These are phyloP conservation scores for Torymus aiolomorphi DNA, from an alignment of 2,888 invertebrate species.

Conservation along the genomic window DNA sequence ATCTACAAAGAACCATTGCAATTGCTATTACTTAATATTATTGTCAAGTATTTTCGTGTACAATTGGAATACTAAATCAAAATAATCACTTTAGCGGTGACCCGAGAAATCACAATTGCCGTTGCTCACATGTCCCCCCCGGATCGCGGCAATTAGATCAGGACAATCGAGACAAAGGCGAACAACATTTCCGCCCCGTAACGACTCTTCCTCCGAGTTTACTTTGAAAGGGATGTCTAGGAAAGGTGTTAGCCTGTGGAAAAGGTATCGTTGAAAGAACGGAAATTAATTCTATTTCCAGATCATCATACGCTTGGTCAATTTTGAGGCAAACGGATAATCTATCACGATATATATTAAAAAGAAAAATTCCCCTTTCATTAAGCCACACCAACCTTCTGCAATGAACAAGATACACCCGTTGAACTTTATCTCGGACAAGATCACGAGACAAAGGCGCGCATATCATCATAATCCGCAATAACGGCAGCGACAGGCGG, in stretches of 20 bases:
- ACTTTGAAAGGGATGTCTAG: slow-evolving; percentile 60
- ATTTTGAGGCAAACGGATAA: too few species aligned
- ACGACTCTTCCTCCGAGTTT: slow-evolving; percentile 52
- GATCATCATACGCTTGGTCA: neutral
- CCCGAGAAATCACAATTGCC: slow-evolving; percentile 22
- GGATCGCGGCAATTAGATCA: slow-evolving; percentile 45
- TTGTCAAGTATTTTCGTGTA: too few species aligned
- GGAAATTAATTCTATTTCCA: slow-evolving; percentile 28
- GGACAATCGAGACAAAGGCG: slow-evolving; percentile 30
- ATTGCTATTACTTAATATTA: neutral
- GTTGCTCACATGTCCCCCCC: neutral
- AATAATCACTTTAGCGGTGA: slow-evolving; percentile 11
- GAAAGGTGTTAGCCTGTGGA: slow-evolving; percentile 57
- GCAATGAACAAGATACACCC: too few species aligned
- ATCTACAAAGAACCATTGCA: neutral
- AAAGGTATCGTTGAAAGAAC: neutral
- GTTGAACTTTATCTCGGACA: too few species aligned
- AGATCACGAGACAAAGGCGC: too few species aligned
- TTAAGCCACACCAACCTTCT: too few species aligned
- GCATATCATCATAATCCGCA: too few species aligned
- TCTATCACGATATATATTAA: too few species aligned
- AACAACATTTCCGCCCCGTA: slow-evolving; percentile 42
- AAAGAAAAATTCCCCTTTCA: too few species aligned
- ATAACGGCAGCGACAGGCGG: too few species aligned
- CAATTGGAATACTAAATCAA: neutral